Evolutionary conservation across 2,113 vertebrate genomes (phyloP).

Genomic region (Zosterops pallidus): DNA sequence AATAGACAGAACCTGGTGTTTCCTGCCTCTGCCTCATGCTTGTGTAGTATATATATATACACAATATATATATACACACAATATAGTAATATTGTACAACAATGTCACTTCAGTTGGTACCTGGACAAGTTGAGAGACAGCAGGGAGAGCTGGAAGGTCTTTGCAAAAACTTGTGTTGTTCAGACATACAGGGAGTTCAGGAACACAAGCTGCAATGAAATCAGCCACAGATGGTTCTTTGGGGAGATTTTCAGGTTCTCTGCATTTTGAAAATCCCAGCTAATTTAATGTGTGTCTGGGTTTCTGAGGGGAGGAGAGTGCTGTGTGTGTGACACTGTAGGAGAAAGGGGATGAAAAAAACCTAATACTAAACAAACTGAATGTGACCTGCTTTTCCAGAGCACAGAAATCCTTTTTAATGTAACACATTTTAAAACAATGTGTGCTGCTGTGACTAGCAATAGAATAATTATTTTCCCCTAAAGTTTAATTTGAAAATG

Average conservation of each 20-base stretch:
- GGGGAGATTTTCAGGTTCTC: background rate
- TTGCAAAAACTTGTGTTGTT: background rate
- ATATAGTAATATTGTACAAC: background rate
- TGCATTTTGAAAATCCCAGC: background rate
- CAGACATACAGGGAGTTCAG: background rate
- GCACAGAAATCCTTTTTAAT: background rate
- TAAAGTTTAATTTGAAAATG: background rate
- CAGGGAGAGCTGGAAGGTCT: background rate
- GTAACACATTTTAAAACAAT: background rate
- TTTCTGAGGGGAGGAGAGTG: background rate
- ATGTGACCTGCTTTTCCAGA: background rate
- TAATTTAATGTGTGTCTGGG: background rate
- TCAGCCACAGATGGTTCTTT: background rate
- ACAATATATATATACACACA: too few relatives aligned
- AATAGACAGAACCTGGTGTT: background rate
- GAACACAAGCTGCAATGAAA: background rate
- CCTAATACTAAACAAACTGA: background rate
- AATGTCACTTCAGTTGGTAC: accelerated
- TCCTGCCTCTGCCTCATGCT: background rate
- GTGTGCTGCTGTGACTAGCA: background rate
- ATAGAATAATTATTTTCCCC: background rate
- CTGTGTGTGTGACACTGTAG: background rate
- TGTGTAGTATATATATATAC: too few relatives aligned
- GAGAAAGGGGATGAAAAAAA: background rate
- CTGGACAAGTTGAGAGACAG: background rate